Evolutionary conservation across 2,888 invertebrate species (phyloP).

Genomic region (Operophtera brumata): DNA sequence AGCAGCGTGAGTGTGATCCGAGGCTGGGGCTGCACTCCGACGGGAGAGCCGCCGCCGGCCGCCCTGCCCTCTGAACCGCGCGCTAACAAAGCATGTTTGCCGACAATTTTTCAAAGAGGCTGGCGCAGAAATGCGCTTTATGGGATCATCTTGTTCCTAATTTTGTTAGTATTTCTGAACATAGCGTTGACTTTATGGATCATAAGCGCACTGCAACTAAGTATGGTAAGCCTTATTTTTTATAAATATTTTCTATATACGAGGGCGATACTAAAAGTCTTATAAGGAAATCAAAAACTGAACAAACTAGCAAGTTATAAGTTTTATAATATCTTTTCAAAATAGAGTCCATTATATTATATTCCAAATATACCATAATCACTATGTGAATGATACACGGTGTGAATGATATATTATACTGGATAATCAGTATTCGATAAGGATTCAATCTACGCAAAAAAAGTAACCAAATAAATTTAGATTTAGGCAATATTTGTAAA

Average conservation of each 20-base stretch:
- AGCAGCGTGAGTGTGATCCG: conserved; percentile 51
- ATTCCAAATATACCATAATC: too few relatives aligned
- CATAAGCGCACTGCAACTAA: conserved; percentile 95
- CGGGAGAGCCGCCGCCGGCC: conserved; percentile 58
- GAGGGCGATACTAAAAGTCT: too few relatives aligned
- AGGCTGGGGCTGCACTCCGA: conserved; percentile 74
- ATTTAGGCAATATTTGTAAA: too few relatives aligned
- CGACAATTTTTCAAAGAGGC: conserved; percentile 75
- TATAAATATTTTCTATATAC: background rate
- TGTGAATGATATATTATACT: too few relatives aligned
- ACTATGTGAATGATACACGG: too few relatives aligned
- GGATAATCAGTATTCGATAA: too few relatives aligned
- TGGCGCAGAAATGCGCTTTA: conserved; percentile 97
- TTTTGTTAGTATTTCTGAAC: conserved; percentile 94
- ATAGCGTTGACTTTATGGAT: conserved; percentile 98
- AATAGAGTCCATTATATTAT: too few relatives aligned
- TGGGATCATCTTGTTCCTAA: conserved; percentile 89
- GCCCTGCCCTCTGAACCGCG: conserved; percentile 38
- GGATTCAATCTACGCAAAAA: too few relatives aligned
- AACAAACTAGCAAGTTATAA: too few relatives aligned
- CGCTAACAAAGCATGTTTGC: conserved; percentile 48
- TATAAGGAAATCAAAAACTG: too few relatives aligned
- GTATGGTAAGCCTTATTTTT: conserved; percentile 86
- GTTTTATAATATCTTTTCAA: too few relatives aligned
- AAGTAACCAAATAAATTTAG: too few relatives aligned